Conservation (phyloP, 2,113 vertebrate genomes). For the Osmerus eperlanus region DNA sequence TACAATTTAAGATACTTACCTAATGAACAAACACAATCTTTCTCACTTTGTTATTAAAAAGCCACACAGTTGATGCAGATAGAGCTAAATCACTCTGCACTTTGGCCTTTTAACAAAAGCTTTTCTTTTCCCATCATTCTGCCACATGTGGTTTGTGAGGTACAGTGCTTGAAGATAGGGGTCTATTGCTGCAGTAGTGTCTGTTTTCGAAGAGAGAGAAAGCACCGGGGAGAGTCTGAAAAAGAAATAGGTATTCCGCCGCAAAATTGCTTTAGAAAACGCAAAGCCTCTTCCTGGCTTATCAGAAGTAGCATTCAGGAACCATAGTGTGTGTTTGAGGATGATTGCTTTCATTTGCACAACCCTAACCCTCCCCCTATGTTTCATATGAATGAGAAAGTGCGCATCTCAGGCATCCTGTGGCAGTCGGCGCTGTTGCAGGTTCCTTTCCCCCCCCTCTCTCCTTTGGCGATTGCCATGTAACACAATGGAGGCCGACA, state of each 20-base stretch:
- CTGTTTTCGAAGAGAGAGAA: background rate
- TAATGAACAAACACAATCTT: too few species aligned
- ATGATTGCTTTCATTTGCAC: constrained; percentile 25
- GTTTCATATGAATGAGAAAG: constrained; percentile 30
- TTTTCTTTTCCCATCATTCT: too few species aligned
- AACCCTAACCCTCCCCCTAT: background rate
- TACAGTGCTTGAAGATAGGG: background rate
- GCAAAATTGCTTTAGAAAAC: constrained; percentile 16
- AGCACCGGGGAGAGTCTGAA: background rate
- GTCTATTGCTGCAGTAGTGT: constrained; percentile 14
- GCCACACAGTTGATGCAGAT: too few species aligned
- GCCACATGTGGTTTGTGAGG: too few species aligned
- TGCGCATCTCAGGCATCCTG: background rate
- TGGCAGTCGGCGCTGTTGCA: background rate
- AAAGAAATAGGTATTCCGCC: background rate
- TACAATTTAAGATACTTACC: too few species aligned
- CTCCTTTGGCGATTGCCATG: background rate
- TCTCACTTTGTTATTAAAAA: too few species aligned
- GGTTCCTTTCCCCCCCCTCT: background rate
- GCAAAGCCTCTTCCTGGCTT: constrained; percentile 7
- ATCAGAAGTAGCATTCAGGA: constrained; percentile 9
- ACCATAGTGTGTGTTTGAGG: constrained; percentile 12
- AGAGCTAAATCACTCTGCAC: too few species aligned
- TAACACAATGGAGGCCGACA: background rate
- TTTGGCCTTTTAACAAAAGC: too few species aligned